Evolutionary conservation across 2,888 invertebrate genomes (phyloP).

Genomic region (Thecocarcelia acutangulata): DNA sequence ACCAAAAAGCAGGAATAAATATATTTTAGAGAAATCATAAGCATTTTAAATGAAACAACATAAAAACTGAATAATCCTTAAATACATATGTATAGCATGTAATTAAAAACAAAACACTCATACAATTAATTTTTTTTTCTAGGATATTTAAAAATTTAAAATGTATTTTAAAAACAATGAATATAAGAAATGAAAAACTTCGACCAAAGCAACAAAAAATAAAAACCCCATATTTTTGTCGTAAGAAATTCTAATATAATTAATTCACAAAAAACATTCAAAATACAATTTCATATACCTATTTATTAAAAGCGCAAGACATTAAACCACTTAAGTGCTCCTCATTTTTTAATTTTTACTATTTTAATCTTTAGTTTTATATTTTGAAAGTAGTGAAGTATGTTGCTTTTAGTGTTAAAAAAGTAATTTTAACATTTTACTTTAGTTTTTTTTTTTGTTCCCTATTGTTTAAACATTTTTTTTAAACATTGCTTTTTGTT

Average conservation of each 20-base stretch:
- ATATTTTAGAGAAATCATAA: conserved; percentile 68
- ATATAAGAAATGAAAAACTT: conserved; percentile 36
- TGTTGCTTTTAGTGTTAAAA: not conserved
- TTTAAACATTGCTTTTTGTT: not conserved
- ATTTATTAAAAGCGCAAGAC: not conserved
- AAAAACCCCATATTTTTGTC: conserved; percentile 52
- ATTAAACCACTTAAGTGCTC: not conserved
- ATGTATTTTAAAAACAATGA: conserved; percentile 40
- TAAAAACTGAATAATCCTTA: conserved; percentile 13
- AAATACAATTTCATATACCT: conserved; percentile 9
- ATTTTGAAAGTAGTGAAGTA: conserved; percentile 15
- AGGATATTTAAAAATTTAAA: conserved; percentile 29
- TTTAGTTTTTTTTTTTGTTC: not conserved
- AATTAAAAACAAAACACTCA: conserved; percentile 49
- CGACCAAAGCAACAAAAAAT: conserved; percentile 67
- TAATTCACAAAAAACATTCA: conserved; percentile 31
- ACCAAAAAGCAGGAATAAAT: conserved; percentile 71
- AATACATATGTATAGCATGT: conserved; percentile 5
- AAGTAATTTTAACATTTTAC: conserved; percentile 1
- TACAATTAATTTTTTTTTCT: conserved; percentile 29
- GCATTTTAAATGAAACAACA: conserved; percentile 7
- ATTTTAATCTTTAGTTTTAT: not conserved
- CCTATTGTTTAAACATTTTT: not conserved
- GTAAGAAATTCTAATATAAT: conserved; percentile 25
- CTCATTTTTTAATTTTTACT: not conserved